phyloP scores from a whole-genome alignment of 2,888 invertebrate genomes.

The Mesorhabditis spiculigera region DNA sequence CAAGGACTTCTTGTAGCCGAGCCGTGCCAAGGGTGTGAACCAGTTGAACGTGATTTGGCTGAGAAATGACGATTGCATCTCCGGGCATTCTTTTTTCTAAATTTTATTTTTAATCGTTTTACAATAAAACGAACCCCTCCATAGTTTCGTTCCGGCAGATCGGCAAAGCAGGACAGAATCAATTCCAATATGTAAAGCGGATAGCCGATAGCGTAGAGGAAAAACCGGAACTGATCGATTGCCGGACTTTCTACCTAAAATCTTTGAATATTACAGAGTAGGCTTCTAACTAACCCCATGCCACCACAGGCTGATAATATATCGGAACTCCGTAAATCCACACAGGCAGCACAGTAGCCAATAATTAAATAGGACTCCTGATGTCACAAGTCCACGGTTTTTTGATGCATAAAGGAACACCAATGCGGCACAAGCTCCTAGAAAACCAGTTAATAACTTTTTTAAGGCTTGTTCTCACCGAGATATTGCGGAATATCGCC shows the following conservation, averaged over 20 bases:
- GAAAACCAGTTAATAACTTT: neutral
- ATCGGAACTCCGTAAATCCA: constrained; percentile 27
- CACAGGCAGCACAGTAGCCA: constrained; percentile 40
- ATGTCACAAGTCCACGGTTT: constrained; percentile 52
- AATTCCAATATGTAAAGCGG: constrained; percentile 34
- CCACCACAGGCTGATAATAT: neutral
- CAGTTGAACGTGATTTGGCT: constrained; percentile 82
- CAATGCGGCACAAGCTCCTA: constrained; percentile 39
- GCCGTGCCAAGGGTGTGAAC: constrained; percentile 69
- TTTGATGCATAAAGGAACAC: constrained; percentile 44
- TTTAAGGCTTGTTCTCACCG: constrained; percentile 17
- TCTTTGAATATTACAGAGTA: neutral
- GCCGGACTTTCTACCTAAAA: constrained; percentile 12
- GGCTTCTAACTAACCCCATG: neutral
- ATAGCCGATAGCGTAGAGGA: constrained; percentile 32
- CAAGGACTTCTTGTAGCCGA: constrained; percentile 69
- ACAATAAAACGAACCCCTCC: constrained; percentile 16
- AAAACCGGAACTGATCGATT: constrained; percentile 17
- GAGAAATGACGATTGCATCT: constrained; percentile 78
- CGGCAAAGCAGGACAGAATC: constrained; percentile 51
- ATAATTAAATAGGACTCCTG: constrained; percentile 52
- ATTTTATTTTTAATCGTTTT: neutral
- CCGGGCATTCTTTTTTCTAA: constrained; percentile 67
- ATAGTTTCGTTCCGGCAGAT: constrained; percentile 34
- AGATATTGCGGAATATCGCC: constrained; percentile 34